These are phyloP conservation scores for Bugula neritina DNA, from an alignment of 2,888 invertebrate genomes.

Conservation along the genomic window DNA sequence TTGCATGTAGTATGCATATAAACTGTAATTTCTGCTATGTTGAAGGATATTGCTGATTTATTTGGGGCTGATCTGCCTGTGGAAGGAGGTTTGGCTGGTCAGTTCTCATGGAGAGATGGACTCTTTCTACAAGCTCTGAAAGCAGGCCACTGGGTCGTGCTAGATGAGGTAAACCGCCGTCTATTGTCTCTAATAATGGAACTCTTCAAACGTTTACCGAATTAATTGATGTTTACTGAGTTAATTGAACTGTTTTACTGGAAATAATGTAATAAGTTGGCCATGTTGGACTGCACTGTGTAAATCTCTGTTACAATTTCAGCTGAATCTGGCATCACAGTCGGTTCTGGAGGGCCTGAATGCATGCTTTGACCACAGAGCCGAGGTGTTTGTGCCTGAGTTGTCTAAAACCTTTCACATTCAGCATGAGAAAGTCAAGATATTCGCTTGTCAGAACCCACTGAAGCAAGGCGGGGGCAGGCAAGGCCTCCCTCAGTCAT, in stretches of 20 bases:
- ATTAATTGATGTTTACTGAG: too few relatives aligned
- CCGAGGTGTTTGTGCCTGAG: conserved; percentile 91
- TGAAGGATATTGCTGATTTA: conserved; percentile 85
- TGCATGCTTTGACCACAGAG: conserved; percentile 94
- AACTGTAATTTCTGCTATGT: conserved; percentile 28
- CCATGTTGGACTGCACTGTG: conserved; percentile 90
- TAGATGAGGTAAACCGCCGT: conserved; percentile 69
- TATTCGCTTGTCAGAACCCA: conserved; percentile 98
- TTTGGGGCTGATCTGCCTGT: conserved; percentile 95
- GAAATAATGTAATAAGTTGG: too few relatives aligned
- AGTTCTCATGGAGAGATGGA: conserved; percentile 93
- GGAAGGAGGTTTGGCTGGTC: conserved; percentile 75
- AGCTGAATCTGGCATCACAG: conserved; percentile 92
- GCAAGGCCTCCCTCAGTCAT: conserved; percentile 90
- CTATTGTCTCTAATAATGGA: too few relatives aligned
- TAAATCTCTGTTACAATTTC: conserved; percentile 38
- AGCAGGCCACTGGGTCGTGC: conserved; percentile 86
- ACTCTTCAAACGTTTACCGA: too few relatives aligned
- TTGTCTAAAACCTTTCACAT: conserved; percentile 78
- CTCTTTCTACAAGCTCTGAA: conserved; percentile 87
- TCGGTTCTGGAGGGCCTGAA: conserved; percentile 96
- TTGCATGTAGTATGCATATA: background rate
- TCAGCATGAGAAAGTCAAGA: conserved; percentile 65
- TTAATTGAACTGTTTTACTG: too few relatives aligned
- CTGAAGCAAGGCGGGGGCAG: conserved; percentile 89